These are phyloP conservation scores for Tetragonula clypearis DNA, from an alignment of 1,140 invertebrate species.

Conservation along the genomic window DNA sequence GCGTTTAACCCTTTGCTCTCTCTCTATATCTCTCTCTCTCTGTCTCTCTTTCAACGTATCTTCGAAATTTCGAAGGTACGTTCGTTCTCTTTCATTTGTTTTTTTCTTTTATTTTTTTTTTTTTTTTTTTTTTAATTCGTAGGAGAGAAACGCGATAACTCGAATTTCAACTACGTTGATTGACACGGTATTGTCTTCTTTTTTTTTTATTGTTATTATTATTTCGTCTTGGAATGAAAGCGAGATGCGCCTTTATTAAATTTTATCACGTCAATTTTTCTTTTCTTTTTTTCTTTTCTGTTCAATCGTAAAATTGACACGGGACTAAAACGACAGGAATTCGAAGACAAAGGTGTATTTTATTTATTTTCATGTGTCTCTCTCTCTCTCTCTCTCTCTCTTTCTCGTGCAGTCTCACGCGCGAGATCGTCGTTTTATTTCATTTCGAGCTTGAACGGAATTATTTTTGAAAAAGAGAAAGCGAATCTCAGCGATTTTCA, in stretches of 20 bases:
- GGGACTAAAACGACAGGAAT: too few relatives aligned
- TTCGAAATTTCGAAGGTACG: not conserved
- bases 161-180: not conserved
- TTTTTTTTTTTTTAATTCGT: not conserved
- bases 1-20: constrained; percentile 41
- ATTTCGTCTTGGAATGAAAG: not conserved
- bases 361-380: not conserved
- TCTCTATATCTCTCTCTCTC: not conserved
- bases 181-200: too few relatives aligned
- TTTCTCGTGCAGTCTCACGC: not conserved
- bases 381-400: too few relatives aligned
- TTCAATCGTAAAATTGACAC: not conserved
- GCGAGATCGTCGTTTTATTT: not conserved
- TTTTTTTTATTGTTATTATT: not conserved
- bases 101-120: not conserved
- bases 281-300: not conserved
- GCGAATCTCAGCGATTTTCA: not conserved
- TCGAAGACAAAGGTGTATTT: too few relatives aligned
- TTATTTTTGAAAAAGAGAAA: not conserved
- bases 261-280: too few relatives aligned
- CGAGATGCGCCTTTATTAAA: too few relatives aligned
- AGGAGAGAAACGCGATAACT: not conserved
- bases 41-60: not conserved
- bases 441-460: not conserved
- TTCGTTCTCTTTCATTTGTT: not conserved